These are phyloP conservation scores for Mionectes olivaceus DNA, from an alignment of 2,797 vertebrate genomes.

Conservation along the genomic window DNA sequence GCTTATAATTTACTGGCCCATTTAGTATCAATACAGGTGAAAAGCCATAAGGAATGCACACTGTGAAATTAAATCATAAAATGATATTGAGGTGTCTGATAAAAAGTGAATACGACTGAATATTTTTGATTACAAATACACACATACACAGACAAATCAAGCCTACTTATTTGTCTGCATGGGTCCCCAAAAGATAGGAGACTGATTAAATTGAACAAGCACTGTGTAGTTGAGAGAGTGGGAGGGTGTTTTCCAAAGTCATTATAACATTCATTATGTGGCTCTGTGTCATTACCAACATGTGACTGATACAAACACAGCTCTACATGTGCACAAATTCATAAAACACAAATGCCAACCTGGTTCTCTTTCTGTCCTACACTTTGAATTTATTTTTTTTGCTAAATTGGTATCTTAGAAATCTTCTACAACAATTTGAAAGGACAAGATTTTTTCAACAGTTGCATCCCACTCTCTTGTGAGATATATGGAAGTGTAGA, in stretches of 20 bases:
- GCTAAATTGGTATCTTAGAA: not conserved
- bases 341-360: not conserved
- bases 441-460: not conserved
- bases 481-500: not conserved
- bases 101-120: not conserved
- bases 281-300: not conserved
- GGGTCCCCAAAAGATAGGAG: not conserved
- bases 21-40: not conserved
- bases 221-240: too few species aligned
- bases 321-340: too few species aligned
- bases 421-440: not conserved
- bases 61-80: not conserved
- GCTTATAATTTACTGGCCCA: not conserved
- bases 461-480: fast-evolving
- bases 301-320: fast-evolving
- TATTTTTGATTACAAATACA: not conserved
- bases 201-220: not conserved
- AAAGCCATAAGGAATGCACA: not conserved
- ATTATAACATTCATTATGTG: not conserved
- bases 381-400: not conserved
- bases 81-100: not conserved
- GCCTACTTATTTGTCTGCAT: not conserved
- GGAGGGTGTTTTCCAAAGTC: not conserved
- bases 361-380: not conserved
- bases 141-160: not conserved